Evolutionary conservation across 2,113 vertebrate genomes (phyloP).

Genomic region (Nycticorax nycticorax): DNA sequence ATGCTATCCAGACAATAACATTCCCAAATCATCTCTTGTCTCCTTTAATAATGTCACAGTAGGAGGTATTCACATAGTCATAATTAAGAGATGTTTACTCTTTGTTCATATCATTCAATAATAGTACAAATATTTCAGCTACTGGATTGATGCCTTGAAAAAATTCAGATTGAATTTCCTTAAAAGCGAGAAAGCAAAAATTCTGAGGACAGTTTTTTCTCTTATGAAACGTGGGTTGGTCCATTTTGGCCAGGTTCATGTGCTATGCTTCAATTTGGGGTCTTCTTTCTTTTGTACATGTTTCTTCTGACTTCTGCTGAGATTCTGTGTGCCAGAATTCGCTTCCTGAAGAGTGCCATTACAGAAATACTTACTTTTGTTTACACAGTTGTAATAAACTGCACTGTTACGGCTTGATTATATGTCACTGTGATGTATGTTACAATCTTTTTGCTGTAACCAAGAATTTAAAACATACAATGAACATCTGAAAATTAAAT

Average conservation of each 20-base stretch:
- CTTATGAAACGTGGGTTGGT: background rate
- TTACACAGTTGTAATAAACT: slow-evolving; percentile 48
- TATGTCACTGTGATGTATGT: background rate
- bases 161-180: background rate
- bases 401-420: background rate
- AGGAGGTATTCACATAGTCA: background rate
- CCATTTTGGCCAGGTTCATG: background rate
- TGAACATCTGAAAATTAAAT: slow-evolving; percentile 41
- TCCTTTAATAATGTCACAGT: background rate
- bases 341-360: background rate
- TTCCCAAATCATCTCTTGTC: background rate
- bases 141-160: background rate
- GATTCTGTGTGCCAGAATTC: background rate
- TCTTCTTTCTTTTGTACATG: background rate
- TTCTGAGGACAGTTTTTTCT: background rate
- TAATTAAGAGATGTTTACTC: background rate
- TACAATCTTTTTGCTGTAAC: background rate
- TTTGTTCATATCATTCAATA: background rate
- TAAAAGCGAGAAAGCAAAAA: background rate
- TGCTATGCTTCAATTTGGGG: background rate
- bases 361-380: slow-evolving; percentile 17
- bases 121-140: background rate
- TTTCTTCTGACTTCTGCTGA: background rate
- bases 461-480: background rate
- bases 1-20: background rate